Percentiles rank a stretch among this genome's conserved stretches.
phyloP scores from a whole-genome alignment of 35 echinoderm and acorn worm species.

The Amphiura filiformis region DNA sequence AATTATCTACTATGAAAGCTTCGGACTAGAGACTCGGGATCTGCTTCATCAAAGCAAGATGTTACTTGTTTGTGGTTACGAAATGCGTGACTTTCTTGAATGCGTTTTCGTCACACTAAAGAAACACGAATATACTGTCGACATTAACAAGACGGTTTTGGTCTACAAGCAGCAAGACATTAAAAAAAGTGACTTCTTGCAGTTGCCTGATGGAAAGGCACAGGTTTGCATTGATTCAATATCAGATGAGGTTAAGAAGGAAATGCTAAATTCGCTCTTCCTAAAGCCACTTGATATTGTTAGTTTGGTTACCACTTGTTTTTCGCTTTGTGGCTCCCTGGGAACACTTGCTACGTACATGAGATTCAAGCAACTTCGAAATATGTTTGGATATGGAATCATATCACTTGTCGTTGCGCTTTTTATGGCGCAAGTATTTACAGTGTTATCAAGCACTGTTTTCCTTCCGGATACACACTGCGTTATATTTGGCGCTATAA shows the following conservation, averaged over 20 bases:
- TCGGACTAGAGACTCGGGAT: background rate
- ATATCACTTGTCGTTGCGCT: background rate
- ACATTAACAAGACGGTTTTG: background rate
- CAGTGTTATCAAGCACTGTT: background rate
- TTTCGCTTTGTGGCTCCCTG: background rate
- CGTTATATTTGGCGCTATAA: background rate
- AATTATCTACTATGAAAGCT: background rate
- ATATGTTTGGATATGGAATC: background rate
- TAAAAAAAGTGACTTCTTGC: background rate
- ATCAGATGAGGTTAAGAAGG: background rate
- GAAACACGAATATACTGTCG: background rate
- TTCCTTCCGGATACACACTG: background rate
- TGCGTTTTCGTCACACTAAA: background rate
- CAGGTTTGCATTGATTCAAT: background rate
- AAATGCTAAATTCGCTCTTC: background rate
- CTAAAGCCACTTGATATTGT: background rate
- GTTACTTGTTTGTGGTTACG: background rate
- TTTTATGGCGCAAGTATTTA: background rate
- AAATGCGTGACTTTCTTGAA: background rate
- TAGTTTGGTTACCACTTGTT: background rate
- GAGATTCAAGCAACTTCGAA: background rate
- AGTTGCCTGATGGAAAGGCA: background rate
- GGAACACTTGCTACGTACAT: background rate
- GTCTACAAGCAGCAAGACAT: background rate
- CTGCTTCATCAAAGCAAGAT: background rate